phyloP scores from a whole-genome alignment of 2,888 invertebrate genomes.

The Xanthia icteritia region DNA sequence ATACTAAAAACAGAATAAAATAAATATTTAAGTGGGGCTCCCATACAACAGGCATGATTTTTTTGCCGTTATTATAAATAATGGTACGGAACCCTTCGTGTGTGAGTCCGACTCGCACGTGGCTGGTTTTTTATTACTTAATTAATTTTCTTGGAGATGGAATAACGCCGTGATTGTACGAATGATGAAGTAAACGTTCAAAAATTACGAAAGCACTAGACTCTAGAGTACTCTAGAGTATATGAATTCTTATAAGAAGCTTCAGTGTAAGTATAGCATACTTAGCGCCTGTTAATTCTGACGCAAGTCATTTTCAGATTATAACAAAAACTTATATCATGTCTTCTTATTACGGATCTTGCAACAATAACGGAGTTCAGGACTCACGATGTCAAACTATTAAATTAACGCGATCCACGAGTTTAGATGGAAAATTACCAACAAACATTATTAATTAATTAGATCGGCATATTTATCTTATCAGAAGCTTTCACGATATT shows the following conservation, averaged over 20 bases:
- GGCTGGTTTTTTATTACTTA: neutral
- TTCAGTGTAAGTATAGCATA: neutral
- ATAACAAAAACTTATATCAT: neutral
- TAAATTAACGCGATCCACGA: neutral
- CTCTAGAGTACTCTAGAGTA: neutral
- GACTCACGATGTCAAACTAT: neutral
- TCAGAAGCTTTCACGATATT: conserved; percentile 42
- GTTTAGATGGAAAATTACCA: conserved; percentile 29
- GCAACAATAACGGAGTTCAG: neutral
- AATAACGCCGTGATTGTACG: neutral
- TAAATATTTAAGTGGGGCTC: too few relatives aligned
- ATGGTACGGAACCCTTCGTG: too few relatives aligned
- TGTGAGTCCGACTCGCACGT: too few relatives aligned
- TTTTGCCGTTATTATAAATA: too few relatives aligned
- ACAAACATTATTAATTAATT: conserved; percentile 21
- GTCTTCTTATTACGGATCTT: neutral
- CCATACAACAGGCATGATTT: too few relatives aligned
- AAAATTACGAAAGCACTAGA: neutral
- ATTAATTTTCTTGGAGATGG: neutral
- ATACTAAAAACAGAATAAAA: too few relatives aligned
- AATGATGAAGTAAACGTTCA: neutral
- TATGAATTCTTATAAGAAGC: too few relatives aligned
- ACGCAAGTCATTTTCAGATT: neutral
- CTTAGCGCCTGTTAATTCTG: neutral
- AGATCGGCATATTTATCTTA: conserved; percentile 31